Percentiles rank a stretch among this genome's conserved stretches.
phyloP scores from a whole-genome alignment of 2,888 invertebrate species.

The Macroteleia sp. region DNA sequence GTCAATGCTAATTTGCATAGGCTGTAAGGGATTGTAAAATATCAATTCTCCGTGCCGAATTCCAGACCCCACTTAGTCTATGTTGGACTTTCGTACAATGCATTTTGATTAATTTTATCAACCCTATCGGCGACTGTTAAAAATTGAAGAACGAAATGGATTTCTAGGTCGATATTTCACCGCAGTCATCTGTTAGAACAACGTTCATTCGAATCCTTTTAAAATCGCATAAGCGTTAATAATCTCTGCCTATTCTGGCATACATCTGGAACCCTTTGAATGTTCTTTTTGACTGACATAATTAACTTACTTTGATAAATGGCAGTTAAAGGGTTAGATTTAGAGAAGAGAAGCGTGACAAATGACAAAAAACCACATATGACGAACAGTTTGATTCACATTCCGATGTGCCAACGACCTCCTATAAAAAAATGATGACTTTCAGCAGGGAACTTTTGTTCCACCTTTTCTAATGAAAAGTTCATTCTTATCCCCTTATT shows the following conservation, averaged over 20 bases:
- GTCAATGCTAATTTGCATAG: slow-evolving; percentile 41
- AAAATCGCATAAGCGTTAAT: slow-evolving; percentile 60
- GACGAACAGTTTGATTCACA: slow-evolving; percentile 1
- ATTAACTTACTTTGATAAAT: slow-evolving; percentile 57
- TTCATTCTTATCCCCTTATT: no score
- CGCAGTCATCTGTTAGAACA: slow-evolving; percentile 56
- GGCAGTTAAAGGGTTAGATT: slow-evolving; percentile 50
- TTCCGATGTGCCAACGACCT: slow-evolving; percentile 6
- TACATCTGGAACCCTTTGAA: slow-evolving; percentile 60
- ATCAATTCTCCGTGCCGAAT: slow-evolving; percentile 37
- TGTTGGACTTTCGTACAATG: slow-evolving; percentile 14
- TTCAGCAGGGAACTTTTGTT: no score
- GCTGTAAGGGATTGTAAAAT: slow-evolving; percentile 44
- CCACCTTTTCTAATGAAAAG: no score
- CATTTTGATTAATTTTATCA: slow-evolving; percentile 57
- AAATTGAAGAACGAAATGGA: slow-evolving; percentile 46
- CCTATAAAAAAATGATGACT: no score
- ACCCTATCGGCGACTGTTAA: slow-evolving; percentile 49
- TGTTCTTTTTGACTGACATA: slow-evolving; percentile 58
- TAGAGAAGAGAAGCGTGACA: slow-evolving; percentile 38
- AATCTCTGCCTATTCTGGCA: slow-evolving; percentile 50
- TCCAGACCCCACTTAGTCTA: no score
- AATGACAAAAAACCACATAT: slow-evolving; percentile 44
- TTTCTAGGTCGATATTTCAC: slow-evolving; percentile 59
- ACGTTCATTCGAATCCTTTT: slow-evolving; percentile 58